Percentiles rank a stretch among this genome's conserved stretches.
These are phyloP conservation scores for Porites australiensis DNA, from an alignment of 64 coral and sea anemone genomes.

Conservation along the genomic window DNA sequence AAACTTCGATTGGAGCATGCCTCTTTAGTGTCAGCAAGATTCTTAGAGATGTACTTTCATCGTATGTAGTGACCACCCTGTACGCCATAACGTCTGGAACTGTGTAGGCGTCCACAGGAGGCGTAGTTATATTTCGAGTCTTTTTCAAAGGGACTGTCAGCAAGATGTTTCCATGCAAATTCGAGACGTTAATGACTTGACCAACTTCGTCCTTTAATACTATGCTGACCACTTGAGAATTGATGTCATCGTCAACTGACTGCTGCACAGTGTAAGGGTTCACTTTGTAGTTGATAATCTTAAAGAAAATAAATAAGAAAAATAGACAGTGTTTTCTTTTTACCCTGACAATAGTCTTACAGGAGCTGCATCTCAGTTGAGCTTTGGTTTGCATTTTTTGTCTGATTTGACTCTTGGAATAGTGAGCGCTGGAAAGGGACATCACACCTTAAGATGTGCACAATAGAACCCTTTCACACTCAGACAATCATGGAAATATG, in stretches of 20 bases:
- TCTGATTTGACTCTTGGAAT: too few relatives aligned
- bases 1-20: neutral
- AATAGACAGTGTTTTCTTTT: neutral
- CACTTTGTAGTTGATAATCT: conserved; percentile 7
- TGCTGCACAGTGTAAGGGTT: neutral
- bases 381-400: too few relatives aligned
- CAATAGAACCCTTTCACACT: too few relatives aligned
- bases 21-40: neutral
- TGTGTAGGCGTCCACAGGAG: neutral
- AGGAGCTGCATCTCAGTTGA: too few relatives aligned
- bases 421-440: too few relatives aligned
- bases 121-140: neutral
- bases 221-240: neutral
- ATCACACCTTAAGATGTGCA: too few relatives aligned
- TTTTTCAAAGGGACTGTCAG: neutral
- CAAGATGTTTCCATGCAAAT: neutral
- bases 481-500: too few relatives aligned
- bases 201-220: neutral
- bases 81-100: neutral
- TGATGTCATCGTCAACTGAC: neutral
- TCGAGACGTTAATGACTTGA: neutral
- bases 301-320: neutral
- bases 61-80: neutral
- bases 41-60: neutral
- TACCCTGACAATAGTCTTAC: too few relatives aligned